Percentiles rank a stretch among this genome's conserved stretches.
phyloP scores from a whole-genome alignment of 2,113 vertebrate genomes.

The Ophiodon elongatus region DNA sequence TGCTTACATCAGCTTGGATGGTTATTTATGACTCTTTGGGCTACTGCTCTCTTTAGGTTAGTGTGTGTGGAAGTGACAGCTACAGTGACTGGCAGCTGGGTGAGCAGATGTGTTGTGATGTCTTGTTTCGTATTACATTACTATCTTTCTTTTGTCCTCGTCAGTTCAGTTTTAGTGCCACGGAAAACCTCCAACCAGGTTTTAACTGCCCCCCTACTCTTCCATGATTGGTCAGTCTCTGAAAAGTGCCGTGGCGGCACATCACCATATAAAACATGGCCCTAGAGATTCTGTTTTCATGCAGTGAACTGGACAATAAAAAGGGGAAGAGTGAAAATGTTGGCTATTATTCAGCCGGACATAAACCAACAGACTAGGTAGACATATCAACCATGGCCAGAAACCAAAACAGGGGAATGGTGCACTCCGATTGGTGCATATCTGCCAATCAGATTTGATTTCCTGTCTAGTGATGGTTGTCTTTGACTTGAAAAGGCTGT shows the following conservation, averaged over 20 bases:
- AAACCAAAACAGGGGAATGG: background rate
- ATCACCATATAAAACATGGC: background rate
- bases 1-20: background rate
- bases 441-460: background rate
- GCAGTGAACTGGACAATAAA: background rate
- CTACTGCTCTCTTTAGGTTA: background rate
- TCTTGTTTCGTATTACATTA: background rate
- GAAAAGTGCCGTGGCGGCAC: background rate
- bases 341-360: background rate
- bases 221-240: background rate
- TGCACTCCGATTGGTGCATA: background rate
- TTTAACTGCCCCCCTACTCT: background rate
- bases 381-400: background rate
- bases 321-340: background rate
- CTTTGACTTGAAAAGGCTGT: background rate
- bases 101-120: slow-evolving; percentile 9
- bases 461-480: background rate
- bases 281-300: background rate
- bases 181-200: background rate
- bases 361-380: background rate
- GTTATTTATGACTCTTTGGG: background rate
- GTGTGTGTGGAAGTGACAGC: slow-evolving; percentile 31
- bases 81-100: slow-evolving; percentile 2
- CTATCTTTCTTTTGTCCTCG: background rate
- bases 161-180: background rate